Conservation (phyloP, 2,113 vertebrate species). For the Climacteris rufus region DNA sequence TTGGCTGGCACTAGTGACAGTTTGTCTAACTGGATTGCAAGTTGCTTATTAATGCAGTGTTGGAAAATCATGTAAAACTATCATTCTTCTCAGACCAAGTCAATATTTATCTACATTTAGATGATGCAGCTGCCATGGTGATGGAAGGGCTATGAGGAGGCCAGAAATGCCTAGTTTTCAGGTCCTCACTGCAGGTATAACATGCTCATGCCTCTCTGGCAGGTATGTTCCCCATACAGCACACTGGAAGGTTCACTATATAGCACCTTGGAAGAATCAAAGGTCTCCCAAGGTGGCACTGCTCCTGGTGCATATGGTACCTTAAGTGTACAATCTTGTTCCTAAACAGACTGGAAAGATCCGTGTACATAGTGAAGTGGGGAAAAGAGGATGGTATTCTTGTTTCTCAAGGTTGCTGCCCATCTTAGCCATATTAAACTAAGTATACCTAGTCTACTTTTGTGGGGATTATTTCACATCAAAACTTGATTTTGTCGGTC, state of each 20-base stretch:
- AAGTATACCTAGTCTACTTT: background rate
- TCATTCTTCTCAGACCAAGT: background rate
- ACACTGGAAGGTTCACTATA: background rate
- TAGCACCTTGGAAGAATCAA: background rate
- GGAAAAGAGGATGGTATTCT: background rate
- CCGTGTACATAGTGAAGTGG: background rate
- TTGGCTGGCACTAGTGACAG: constrained; percentile 11
- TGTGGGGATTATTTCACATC: background rate
- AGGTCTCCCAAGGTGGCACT: background rate
- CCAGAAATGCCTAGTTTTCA: background rate
- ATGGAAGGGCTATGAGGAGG: background rate
- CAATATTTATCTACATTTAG: constrained; percentile 22
- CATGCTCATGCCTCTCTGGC: background rate
- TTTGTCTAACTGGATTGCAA: constrained; percentile 33
- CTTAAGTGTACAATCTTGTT: background rate
- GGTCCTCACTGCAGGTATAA: fast-evolving
- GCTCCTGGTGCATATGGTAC: background rate
- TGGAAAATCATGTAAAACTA: background rate
- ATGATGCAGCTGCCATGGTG: background rate
- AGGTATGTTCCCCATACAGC: background rate
- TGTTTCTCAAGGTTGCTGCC: background rate
- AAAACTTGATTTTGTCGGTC: background rate
- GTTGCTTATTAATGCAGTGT: constrained; percentile 25
- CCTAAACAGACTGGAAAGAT: background rate
- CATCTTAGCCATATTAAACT: background rate